Percentiles rank a stretch among this genome's conserved stretches.
Evolutionary conservation across 1,140 invertebrate genomes (phyloP).

Genomic region (Danaus melanippus): DNA sequence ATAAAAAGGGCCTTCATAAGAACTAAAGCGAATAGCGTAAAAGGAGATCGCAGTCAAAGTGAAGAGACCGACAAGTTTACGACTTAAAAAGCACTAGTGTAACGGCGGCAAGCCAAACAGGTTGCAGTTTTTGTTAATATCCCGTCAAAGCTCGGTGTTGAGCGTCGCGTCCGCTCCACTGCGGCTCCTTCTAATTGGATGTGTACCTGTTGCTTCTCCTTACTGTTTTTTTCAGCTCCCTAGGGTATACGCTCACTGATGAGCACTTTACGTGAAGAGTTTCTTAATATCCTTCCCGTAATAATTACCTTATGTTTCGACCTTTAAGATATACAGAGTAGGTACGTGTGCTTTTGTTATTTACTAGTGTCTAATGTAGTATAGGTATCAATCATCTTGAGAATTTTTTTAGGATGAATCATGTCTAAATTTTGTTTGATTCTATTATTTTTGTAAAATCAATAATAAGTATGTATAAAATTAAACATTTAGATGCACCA

Average conservation of each 20-base stretch:
- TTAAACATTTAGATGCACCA: no score
- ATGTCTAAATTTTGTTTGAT: no score
- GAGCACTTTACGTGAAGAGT: constrained; percentile 54
- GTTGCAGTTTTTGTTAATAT: constrained; percentile 50
- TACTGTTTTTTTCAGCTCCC: constrained; percentile 44
- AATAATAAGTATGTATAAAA: no score
- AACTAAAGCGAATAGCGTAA: background rate
- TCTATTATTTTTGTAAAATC: no score
- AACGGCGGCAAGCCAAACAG: constrained; percentile 49
- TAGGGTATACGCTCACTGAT: constrained; percentile 40
- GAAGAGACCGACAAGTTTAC: constrained; percentile 43
- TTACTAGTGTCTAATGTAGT: no score
- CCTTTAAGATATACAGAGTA: no score
- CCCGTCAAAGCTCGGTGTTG: constrained; percentile 56
- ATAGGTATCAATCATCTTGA: no score
- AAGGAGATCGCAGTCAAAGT: constrained; percentile 46
- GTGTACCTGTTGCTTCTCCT: constrained; percentile 64
- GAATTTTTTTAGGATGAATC: no score
- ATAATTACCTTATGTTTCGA: no score
- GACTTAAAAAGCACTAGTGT: constrained; percentile 48
- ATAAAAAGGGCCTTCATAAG: no score
- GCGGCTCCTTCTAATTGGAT: constrained; percentile 62
- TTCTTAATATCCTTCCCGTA: constrained; percentile 33
- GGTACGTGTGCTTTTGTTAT: no score
- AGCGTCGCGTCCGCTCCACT: constrained; percentile 51